Evolutionary conservation across 2,888 invertebrate species (phyloP), one percentile per base, ranked within the genome.

Genomic region (Leptinotarsa tumamoca): DNA sequence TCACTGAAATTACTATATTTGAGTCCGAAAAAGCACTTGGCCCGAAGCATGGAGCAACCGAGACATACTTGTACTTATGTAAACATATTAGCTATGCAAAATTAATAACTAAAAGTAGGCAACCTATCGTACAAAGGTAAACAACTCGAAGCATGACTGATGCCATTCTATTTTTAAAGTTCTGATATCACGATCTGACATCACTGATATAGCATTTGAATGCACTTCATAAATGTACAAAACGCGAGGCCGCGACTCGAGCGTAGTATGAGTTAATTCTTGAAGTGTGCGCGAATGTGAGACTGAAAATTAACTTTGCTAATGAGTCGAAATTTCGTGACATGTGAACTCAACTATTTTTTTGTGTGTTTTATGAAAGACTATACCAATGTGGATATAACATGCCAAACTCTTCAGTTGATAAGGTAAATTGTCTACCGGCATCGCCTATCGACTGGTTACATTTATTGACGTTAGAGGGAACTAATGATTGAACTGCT

Each of bases 121-220:
- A 81, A 79, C 80, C 76, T 17, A 79, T 78, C 74, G 77, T 78
- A 73, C 69, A 75, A 80, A 80, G 81, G 80, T 80, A 81, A 82
- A 82, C 79, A 80, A 76, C 76, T 75, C 69, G 56, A 76, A 76
- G 77, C 54, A 67, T 79, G 58, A 54, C 72, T 85, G 84, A 85
- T 82, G 83, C 81, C 81, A 83, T 84, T 78, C 83, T 82, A 82
- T 83, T 83, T 83, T 82, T 84, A 82, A 80, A 78, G 73, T 49
- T 68, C 74, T 84, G 83, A 83, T 83, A 84, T 83, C 82, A 84
- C 54, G 68, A 71, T 77, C 72, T 80, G 81, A 78, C 83, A 80
- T 83, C 81, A 82, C 68, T 81, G 79, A 75, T 79, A 76, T 63
- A 75, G 17, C 52, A 74, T 79, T 50, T 43, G 43, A 50, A 70